phyloP scores from a whole-genome alignment of 2,797 vertebrate genomes.

The Anabas testudineus region DNA sequence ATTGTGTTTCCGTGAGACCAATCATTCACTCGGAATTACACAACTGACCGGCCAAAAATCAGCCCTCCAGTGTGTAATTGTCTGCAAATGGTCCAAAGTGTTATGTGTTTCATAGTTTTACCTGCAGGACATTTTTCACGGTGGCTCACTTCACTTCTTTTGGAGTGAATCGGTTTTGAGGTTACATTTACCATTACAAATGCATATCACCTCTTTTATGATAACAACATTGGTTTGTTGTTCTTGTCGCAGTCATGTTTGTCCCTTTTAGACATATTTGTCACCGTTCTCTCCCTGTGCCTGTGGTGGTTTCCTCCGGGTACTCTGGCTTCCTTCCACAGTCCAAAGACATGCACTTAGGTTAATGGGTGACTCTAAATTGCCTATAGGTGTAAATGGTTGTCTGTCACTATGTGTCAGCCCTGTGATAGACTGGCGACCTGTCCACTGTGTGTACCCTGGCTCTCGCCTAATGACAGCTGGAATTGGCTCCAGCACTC shows the following conservation, averaged over 20 bases:
- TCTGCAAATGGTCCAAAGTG: slow-evolving; percentile 15
- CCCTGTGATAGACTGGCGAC: too few species aligned
- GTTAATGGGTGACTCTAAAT: too few species aligned
- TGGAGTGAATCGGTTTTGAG: neutral
- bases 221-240: slow-evolving; percentile 12
- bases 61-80: slow-evolving; percentile 4
- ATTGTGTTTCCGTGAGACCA: neutral
- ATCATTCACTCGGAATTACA: neutral
- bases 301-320: too few species aligned
- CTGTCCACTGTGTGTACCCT: too few species aligned
- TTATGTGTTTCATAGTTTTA: neutral
- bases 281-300: neutral
- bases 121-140: slow-evolving; percentile 8
- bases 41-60: slow-evolving; percentile 6
- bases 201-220: slow-evolving; percentile 3
- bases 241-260: neutral
- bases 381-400: too few species aligned
- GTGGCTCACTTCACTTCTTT: neutral
- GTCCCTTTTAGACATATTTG: neutral
- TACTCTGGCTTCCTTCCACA: too few species aligned
- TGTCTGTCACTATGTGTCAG: too few species aligned
- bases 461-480: too few species aligned
- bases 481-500: too few species aligned
- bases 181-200: neutral
- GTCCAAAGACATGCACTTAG: too few species aligned